Percentiles rank a stretch among this genome's conserved stretches.
These are phyloP conservation scores for Eclectus roratus DNA, from an alignment of 2,113 vertebrate genomes.

Conservation along the genomic window DNA sequence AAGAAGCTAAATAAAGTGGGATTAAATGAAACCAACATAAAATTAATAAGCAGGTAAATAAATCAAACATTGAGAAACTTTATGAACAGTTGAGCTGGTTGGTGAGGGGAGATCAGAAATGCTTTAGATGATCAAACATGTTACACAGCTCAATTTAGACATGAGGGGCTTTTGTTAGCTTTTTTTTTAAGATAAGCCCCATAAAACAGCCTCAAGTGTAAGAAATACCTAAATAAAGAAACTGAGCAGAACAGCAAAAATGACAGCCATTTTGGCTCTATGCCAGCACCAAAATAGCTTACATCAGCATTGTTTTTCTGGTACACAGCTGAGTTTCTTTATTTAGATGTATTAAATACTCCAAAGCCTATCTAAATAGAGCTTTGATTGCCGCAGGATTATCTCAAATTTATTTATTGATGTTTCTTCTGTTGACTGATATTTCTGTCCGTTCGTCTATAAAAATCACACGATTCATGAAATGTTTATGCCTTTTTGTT, in stretches of 20 bases:
- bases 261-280: slow-evolving; percentile 18
- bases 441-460: slow-evolving; percentile 37
- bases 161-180: not conserved
- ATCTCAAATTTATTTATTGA: slow-evolving; percentile 52
- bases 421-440: slow-evolving; percentile 1
- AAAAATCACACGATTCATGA: not conserved
- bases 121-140: not conserved
- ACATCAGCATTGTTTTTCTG: slow-evolving; percentile 36
- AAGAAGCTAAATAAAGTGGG: not conserved
- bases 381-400: slow-evolving; percentile 41
- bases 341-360: slow-evolving; percentile 47
- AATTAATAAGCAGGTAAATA: slow-evolving; percentile 2
- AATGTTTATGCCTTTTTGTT: slow-evolving; percentile 43
- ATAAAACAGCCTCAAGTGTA: not conserved
- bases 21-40: not conserved
- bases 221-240: slow-evolving; percentile 57
- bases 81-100: not conserved
- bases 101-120: not conserved
- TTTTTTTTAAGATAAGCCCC: not conserved
- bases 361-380: slow-evolving; percentile 47
- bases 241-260: slow-evolving; percentile 54
- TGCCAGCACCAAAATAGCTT: slow-evolving; percentile 43
- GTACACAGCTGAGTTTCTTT: slow-evolving; percentile 56
- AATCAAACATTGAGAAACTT: slow-evolving; percentile 2
- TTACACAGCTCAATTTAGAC: not conserved